Percentiles rank a stretch among this genome's conserved stretches.
phyloP scores from a whole-genome alignment of 2,113 vertebrate species.

The Glaucomys volans region DNA sequence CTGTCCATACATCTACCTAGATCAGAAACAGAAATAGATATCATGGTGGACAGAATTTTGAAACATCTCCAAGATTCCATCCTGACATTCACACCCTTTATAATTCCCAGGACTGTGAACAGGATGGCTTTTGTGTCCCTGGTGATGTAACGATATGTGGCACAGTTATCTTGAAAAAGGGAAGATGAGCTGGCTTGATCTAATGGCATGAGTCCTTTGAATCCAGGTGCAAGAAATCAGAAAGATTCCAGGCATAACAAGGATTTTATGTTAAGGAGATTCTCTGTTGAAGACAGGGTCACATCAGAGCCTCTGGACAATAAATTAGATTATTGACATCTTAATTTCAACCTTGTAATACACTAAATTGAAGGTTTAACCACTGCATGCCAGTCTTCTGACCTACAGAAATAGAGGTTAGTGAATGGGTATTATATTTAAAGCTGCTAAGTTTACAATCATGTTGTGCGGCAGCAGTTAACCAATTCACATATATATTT shows the following conservation, averaged over 20 bases:
- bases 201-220: neutral
- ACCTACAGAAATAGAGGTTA: neutral
- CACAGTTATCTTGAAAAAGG: neutral
- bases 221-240: neutral
- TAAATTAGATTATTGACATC: neutral
- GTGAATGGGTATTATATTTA: neutral
- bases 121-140: neutral
- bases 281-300: neutral
- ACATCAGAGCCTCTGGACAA: too few relatives aligned
- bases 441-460: neutral
- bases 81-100: fast-evolving
- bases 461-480: neutral
- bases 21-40: too few relatives aligned
- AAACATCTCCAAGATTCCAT: neutral
- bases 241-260: neutral
- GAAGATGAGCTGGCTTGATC: neutral
- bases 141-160: neutral
- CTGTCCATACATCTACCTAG: neutral
- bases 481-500: neutral
- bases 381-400: neutral
- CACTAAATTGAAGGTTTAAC: neutral
- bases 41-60: neutral
- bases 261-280: neutral
- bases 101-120: neutral
- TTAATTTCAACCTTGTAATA: neutral